These are phyloP conservation scores for Cephus rjabovi DNA, from an alignment of 2,888 invertebrate species.

Conservation along the genomic window DNA sequence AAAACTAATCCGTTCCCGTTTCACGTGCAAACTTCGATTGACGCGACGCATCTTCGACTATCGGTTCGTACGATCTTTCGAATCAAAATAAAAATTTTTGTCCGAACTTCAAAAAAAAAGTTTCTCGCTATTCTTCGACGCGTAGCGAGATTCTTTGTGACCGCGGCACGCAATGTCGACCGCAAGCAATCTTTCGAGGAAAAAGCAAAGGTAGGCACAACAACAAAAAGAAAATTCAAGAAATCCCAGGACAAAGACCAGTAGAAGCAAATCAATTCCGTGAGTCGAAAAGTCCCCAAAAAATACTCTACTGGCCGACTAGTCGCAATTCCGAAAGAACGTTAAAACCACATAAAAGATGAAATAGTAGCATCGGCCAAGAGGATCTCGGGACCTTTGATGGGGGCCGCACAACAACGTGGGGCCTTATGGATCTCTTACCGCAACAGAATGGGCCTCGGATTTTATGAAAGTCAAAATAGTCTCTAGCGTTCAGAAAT, in stretches of 20 bases:
- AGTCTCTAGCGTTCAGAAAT: not conserved
- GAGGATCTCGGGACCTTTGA: constrained; percentile 31
- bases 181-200: constrained; percentile 10
- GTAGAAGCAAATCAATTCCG: not conserved
- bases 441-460: not conserved
- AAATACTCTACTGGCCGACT: not conserved
- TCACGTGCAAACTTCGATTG: not conserved
- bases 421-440: not conserved
- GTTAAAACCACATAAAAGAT: constrained; percentile 50
- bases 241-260: not conserved
- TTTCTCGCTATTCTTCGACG: not conserved
- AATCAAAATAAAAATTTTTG: not conserved
- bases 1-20: constrained; percentile 32
- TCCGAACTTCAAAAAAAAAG: not conserved
- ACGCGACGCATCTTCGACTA: not conserved
- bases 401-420: constrained; percentile 19
- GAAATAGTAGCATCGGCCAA: constrained; percentile 38
- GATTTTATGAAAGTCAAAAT: not conserved
- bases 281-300: not conserved
- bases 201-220: not conserved
- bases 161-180: constrained; percentile 10
- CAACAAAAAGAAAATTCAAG: constrained; percentile 12
- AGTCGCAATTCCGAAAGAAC: constrained; percentile 38
- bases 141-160: not conserved
- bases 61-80: not conserved